Conservation (phyloP, 2,113 vertebrate species). For the Triplophysa rosa region DNA sequence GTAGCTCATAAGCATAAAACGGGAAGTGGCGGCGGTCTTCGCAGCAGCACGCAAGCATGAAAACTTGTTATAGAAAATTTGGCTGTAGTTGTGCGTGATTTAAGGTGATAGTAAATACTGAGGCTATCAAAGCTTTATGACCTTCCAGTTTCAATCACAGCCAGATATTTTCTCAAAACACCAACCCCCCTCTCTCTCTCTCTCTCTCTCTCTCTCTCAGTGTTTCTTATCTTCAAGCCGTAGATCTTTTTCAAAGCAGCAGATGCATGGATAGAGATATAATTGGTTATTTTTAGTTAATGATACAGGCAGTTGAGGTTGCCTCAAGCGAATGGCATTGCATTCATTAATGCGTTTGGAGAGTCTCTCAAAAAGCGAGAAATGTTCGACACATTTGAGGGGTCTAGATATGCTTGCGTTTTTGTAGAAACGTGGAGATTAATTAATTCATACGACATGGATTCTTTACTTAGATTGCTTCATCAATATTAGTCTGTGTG, state of each 20-base stretch:
- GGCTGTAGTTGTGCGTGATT: conserved; percentile 2
- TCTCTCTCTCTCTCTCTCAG: neutral
- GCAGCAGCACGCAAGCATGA: neutral
- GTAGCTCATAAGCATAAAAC: conserved; percentile 46
- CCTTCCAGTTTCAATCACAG: conserved; percentile 14
- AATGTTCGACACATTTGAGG: neutral
- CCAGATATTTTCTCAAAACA: neutral
- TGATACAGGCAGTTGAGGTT: neutral
- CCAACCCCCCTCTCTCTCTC: neutral
- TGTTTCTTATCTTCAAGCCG: neutral
- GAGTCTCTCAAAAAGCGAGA: neutral
- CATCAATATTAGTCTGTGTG: neutral
- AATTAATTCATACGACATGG: neutral
- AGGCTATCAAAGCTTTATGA: conserved; percentile 8
- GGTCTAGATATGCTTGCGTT: neutral
- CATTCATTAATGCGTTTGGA: conserved; percentile 10
- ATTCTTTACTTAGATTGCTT: neutral
- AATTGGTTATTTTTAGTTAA: conserved; percentile 16
- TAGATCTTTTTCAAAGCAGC: neutral
- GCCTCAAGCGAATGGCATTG: conserved; percentile 21
- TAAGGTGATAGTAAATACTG: conserved; percentile 20
- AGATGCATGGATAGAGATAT: neutral
- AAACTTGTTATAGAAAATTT: conserved; percentile 2
- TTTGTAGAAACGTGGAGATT: neutral
- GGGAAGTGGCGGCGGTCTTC: conserved; percentile 1